Evolutionary conservation across 2,797 vertebrate species (phyloP), one percentile per base, ranked within the genome.

Genomic region (Labroides dimidiatus): DNA sequence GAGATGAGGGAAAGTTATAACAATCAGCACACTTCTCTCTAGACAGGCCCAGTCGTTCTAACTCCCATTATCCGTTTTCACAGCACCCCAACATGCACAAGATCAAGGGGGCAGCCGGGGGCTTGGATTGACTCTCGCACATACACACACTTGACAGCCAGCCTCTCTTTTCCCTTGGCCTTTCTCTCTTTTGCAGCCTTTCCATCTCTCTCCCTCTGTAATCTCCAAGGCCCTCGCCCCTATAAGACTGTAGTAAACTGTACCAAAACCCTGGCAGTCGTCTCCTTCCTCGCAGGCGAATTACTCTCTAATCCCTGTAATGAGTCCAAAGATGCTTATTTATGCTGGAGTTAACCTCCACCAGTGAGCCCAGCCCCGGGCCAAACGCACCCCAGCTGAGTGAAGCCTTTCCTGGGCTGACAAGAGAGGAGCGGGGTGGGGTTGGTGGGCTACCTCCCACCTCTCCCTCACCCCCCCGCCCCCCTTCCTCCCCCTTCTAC

Each of bases 271-370:
- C 90, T 85, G 86, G 93, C 87, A 93, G 91, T 90, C 84, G 85
- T 87, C 87, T 93, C 87, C 85, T 91, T 91, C 90, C 93, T 93
- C 77, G 87, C 87, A 92, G 90, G 91, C 92, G 90, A 93, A 95
- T 94, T 93, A 94, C 92, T 89, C 91, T 89, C 92, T 95, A 95
- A 94, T 94, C 93, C 92, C 92, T 93, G 93, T 95, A 95, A 95
- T 94, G 93, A 94, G 93, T 92, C 90, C 92, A 92, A 93, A 93
- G 93, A 94, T 93, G 90, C 91, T 94, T 95, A 95, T 94, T 95
- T 95, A 94, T 94, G 93, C 93, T 91, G 92, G 92, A 93, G 91
- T 94, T 95, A 95, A 94, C 93, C 93, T 93, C 93, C 93, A 94
- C 92, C 90, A 94, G 91, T 93, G 93, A 95, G 93, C 93, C 90